Base-by-base conservation (phyloP, 2,797 vertebrate species). In the Gymnothorax reevesii region DNA sequence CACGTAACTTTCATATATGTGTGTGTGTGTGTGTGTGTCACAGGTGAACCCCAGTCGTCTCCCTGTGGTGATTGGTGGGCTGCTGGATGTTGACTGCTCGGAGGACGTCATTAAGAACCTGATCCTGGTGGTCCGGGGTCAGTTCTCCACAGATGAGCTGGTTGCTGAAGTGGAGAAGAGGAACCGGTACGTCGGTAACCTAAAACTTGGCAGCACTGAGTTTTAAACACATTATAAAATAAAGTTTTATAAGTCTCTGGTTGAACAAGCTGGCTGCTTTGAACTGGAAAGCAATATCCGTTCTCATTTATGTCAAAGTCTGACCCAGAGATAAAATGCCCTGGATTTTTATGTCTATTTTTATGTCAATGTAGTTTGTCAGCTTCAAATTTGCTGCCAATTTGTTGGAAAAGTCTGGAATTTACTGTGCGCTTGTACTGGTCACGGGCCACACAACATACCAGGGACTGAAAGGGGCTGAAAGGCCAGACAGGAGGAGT, bases 51-150 rank as follows among this genome's bases (percentile, higher is more conserved):
- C 98, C 42, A 98, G 97, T 90, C 96, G 97, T 85, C 96, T 98
- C 87, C 98, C 98, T 0, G 98, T 98, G n/a, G 98, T 99, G 69
- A 97, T 99, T 55, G 98, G 98, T 89, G 98, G 98, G 0, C 95
- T 99, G 86, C 94, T 99, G 88, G 97, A 99, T 79, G 97, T 99
- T 54, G 98, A 98, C 88, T 99, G 98, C 94, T 97, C 97, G 25
- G 98, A 99, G 92, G 98, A 99, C 87, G 97, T 99, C 85, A 99
- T 99, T 89, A 99, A 98, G 91, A 98, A 97, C 91, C 96, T 99
- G 90, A 99, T 99, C 93, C 94, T 99, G 93, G 98, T 99, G 88
- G 98, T 99, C 92, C 92, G 95, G 86, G 99, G 99, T 33, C 99
- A 99, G 91, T 99, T 99, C 93, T 99, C 99, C 4, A 99, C 99